Conservation (phyloP, 1,140 invertebrate genomes). For the Drosophila leontia region DNA sequence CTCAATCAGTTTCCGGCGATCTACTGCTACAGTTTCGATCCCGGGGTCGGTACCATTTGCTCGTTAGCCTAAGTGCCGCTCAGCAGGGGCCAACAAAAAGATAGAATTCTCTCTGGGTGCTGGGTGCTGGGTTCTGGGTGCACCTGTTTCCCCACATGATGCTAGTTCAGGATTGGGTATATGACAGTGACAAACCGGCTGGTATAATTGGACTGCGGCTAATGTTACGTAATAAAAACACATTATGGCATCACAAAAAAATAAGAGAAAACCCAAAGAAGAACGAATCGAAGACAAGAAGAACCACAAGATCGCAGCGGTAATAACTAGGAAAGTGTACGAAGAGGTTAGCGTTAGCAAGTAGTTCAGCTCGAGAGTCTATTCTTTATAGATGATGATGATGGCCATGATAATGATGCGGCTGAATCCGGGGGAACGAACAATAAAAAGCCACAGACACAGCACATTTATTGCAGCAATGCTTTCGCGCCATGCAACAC, state of each 20-base stretch:
- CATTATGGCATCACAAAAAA: slow-evolving; percentile 62
- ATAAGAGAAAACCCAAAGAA: slow-evolving; percentile 28
- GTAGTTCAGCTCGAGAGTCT: slow-evolving; percentile 32
- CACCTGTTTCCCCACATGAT: slow-evolving; percentile 59
- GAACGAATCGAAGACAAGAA: slow-evolving; percentile 49
- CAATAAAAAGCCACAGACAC: slow-evolving; percentile 52
- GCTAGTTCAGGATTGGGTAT: slow-evolving; percentile 1
- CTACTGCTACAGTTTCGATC: slow-evolving; percentile 47
- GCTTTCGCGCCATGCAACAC: slow-evolving; percentile 66
- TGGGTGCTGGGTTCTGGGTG: slow-evolving; percentile 5
- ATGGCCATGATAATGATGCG: slow-evolving; percentile 32
- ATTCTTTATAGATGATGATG: slow-evolving; percentile 29
- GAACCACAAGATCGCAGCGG: slow-evolving; percentile 39
- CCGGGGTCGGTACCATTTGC: slow-evolving; percentile 42
- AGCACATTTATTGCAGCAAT: slow-evolving; percentile 66
- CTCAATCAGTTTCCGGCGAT: slow-evolving; percentile 54
- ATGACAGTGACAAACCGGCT: slow-evolving; percentile 67
- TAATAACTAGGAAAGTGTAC: slow-evolving; percentile 55
- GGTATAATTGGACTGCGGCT: slow-evolving; percentile 72
- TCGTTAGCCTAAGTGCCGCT: slow-evolving; percentile 42
- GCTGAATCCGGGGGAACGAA: slow-evolving; percentile 27
- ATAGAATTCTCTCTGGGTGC: slow-evolving; percentile 25
- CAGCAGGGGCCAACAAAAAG: slow-evolving; percentile 51
- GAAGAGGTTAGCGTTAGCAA: slow-evolving; percentile 9
- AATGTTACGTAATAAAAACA: slow-evolving; percentile 81